Conservation (phyloP, 64 coral and sea anemone genomes). For the Platygyra sinensis region DNA sequence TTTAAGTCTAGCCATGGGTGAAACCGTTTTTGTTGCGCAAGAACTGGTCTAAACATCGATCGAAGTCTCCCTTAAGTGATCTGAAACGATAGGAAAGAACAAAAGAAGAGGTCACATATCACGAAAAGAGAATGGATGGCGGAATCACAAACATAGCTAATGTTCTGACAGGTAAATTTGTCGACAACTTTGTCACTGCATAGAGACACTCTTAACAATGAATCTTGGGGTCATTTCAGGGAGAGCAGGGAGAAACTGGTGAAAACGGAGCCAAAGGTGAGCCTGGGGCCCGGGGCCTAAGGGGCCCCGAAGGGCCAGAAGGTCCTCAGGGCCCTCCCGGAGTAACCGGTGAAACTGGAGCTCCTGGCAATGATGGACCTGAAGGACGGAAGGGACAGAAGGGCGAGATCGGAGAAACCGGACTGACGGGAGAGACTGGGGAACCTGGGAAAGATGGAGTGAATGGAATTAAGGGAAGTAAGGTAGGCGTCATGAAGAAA, state of each 20-base stretch:
- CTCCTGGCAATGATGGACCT: background rate
- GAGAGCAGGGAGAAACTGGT: constrained; percentile 1
- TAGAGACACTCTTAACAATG: background rate
- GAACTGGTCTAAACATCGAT: too few relatives aligned
- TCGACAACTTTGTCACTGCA: background rate
- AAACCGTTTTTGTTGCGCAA: too few relatives aligned
- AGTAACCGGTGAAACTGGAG: background rate
- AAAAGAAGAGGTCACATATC: too few relatives aligned
- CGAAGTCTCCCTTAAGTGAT: too few relatives aligned
- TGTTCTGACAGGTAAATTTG: too few relatives aligned
- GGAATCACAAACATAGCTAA: too few relatives aligned
- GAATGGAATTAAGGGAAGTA: background rate
- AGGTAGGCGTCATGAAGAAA: background rate
- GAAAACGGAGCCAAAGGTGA: constrained; percentile 35
- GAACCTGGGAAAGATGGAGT: constrained; percentile 12
- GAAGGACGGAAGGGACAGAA: constrained; percentile 7
- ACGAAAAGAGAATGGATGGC: too few relatives aligned
- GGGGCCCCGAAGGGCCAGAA: background rate
- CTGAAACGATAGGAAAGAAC: too few relatives aligned
- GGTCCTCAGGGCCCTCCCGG: background rate
- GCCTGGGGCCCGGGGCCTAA: background rate
- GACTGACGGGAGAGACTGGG: background rate
- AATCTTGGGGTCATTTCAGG: background rate
- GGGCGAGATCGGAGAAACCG: background rate
- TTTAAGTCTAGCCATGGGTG: too few relatives aligned